Conservation (phyloP, 2,113 vertebrate species). For the Pterocles burchelli region DNA sequence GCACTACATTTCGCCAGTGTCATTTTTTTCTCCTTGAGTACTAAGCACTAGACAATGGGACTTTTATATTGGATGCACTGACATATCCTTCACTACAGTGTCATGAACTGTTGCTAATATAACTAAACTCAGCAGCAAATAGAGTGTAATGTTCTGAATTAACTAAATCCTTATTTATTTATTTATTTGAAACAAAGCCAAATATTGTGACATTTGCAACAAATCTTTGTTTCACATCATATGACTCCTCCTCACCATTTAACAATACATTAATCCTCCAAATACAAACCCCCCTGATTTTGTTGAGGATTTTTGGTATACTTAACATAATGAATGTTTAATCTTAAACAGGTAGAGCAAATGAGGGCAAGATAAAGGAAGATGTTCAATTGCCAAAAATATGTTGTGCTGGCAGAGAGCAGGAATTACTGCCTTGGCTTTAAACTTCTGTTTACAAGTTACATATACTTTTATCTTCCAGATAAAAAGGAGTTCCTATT, state of each 20-base stretch:
- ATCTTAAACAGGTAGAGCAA: not conserved
- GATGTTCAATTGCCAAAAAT: not conserved
- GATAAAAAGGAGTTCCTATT: not conserved
- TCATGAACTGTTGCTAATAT: not conserved
- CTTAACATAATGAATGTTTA: not conserved
- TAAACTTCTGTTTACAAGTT: not conserved
- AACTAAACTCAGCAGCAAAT: not conserved
- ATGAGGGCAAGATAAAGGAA: not conserved
- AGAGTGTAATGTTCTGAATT: not conserved
- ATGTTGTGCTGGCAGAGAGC: not conserved
- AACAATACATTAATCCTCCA: not conserved
- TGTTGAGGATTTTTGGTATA: not conserved
- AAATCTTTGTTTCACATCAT: not conserved
- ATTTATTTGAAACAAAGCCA: not conserved
- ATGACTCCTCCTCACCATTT: not conserved
- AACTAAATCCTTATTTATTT: not conserved
- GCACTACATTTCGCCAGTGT: not conserved
- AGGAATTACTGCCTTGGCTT: not conserved
- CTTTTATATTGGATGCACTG: not conserved
- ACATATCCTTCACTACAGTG: not conserved
- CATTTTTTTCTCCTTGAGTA: not conserved
- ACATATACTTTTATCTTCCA: not conserved
- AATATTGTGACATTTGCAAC: not conserved
- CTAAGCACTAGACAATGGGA: not conserved
- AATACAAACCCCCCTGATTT: accelerated